A percentile compares a stretch with the other conserved stretches of the same genome.
Evolutionary conservation across 2,113 vertebrate species (phyloP).

Genomic region (Cichladusa arquata): DNA sequence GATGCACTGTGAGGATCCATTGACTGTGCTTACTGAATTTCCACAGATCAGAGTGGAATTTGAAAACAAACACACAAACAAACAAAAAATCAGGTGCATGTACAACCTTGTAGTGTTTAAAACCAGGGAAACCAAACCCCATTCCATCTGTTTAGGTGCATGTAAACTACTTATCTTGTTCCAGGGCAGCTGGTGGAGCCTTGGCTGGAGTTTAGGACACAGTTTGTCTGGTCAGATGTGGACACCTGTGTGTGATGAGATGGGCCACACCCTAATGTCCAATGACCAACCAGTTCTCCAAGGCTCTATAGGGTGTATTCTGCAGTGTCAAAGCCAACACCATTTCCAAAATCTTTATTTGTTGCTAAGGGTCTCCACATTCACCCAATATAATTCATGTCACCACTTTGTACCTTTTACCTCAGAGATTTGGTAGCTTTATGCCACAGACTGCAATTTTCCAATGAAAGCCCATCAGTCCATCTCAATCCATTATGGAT

Average conservation of each 20-base stretch:
- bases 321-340: neutral
- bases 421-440: neutral
- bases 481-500: neutral
- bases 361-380: neutral
- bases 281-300: neutral
- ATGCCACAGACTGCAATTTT: neutral
- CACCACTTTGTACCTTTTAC: neutral
- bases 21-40: neutral
- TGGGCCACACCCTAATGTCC: neutral
- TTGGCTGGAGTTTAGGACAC: neutral
- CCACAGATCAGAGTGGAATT: neutral
- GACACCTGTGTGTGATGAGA: neutral
- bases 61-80: neutral
- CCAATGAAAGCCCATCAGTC: neutral
- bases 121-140: neutral
- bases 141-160: neutral
- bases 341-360: neutral
- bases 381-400: neutral
- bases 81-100: neutral
- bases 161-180: neutral
- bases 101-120: neutral
- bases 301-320: rapidly evolving
- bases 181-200: neutral
- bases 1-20: neutral
- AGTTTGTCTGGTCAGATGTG: neutral